Evolutionary conservation across 2,797 vertebrate genomes (phyloP), one percentile per base, ranked within the genome.

Genomic region (Botia almorhae): DNA sequence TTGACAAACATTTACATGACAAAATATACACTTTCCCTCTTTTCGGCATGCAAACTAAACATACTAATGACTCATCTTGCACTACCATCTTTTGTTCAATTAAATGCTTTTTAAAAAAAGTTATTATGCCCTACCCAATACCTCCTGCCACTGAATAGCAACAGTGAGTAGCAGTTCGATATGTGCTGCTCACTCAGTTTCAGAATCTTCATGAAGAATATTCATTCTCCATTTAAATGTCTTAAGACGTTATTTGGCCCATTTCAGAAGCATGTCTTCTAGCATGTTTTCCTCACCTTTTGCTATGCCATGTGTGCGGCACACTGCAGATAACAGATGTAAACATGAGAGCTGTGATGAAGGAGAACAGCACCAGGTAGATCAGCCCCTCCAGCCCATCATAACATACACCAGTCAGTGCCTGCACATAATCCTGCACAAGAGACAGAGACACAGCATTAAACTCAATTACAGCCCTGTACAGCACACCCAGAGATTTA

Each of bases 261-360:
- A 60, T 5, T 60, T 46, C 12, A 2, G 0, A 10, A 3, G 10
- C 13, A 6, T 19, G 7, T 53, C 33, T 23, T 68, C 5, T 11
- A 16, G 19, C 21, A 26, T 26, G 19, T 29, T 39, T 17, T 91
- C 89, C 89, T n/a, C n/a, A 99, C 98, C 96, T 96, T 87, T 96
- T 98, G 17, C 93, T 92, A 46, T 96, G 94, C 98, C 98, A 99
- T 79, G 97, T 98, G 88, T 99, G 98, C 0, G 98, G 98, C 70
- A 98, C 91, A 0, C 97, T 98, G 94, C 97, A 99, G 83, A 99
- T 90, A 7, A 99, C 94, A 2, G 97, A 98, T 92, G 95, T 99
- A 95, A 99, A 98, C 98, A 99, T 99, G 85, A 99, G 96, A 1
- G 98, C 97, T 0, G 98, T 99, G 91, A 97, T 93, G 64, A 99